Evolutionary conservation across 1,140 invertebrate species (phyloP), one percentile per base, ranked within the genome.

Genomic region (Neodiprion pinetum): DNA sequence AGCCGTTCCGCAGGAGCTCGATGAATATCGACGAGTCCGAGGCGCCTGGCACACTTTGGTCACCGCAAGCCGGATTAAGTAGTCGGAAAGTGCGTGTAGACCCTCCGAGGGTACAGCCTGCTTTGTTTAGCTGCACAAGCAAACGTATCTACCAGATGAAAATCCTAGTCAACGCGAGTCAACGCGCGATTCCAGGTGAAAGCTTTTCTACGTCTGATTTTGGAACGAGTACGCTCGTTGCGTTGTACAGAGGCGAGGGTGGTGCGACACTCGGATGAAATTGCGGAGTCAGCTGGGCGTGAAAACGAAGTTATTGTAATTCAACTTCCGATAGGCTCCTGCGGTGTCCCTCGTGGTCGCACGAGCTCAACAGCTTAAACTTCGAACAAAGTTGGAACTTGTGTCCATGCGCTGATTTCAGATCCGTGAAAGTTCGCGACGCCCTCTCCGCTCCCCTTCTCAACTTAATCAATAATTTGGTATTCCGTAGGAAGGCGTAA

Each of bases 401-500:
- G 10, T 47, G 4, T 47, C 67, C 21, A 14, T 47, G 67, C 10
- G 17, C 67, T 47, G 40, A 47, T 47, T 47, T 47, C 11, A 23
- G 40, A 69, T 14, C 67, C 67, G 5, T 23, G 67, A 12, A 9
- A 69, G 11, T 69, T 69, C 40, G 11, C n/a, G 40, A 11, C 23
- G 17, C 12, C 61, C 12, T 65, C 61, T 17, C 61, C 12, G 61
- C 12, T 65, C 4, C 53, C 28, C 53, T 61, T 14, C 11, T 61
- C 53, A 14, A 61, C 11, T 61, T 69, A 69, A 69, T 69, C 67
- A 69, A 69, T 69, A 69, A 69, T 69, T 69, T 69, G 67, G 67
- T 69, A 69, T 69, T 69, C 67, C 17, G 67, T 7, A 69, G 67
- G 40, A 11, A 11, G 9, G 21, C 40, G 67, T 69, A 69, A 69